Percentiles rank a stretch among this genome's conserved stretches.
Evolutionary conservation across 2,888 invertebrate species (phyloP).

Genomic region (Tillus elongatus): DNA sequence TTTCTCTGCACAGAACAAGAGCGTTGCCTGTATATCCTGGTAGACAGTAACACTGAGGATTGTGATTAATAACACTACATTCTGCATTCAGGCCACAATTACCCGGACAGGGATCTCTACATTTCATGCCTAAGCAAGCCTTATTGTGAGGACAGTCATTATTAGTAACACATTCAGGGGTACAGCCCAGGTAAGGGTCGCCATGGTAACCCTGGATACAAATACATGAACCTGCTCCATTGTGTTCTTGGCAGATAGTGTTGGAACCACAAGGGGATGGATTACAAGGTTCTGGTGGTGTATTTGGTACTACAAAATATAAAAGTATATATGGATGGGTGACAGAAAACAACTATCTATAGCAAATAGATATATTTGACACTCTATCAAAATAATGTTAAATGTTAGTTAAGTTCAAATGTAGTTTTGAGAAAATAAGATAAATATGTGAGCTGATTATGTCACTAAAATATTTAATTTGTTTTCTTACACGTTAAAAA

Average conservation of each 20-base stretch:
- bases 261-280: constrained; percentile 74
- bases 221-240: constrained; percentile 67
- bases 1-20: constrained; percentile 50
- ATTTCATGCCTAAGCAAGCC: constrained; percentile 71
- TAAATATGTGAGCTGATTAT: no score
- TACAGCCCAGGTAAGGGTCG: constrained; percentile 68
- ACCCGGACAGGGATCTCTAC: constrained; percentile 68
- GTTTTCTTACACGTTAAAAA: no score
- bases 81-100: constrained; percentile 70
- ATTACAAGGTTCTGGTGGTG: constrained; percentile 62
- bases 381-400: no score
- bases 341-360: no score
- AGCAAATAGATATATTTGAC: no score
- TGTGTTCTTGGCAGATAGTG: constrained; percentile 64
- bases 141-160: constrained; percentile 61
- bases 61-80: constrained; percentile 66
- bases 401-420: no score
- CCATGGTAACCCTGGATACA: constrained; percentile 67
- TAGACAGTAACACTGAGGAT: constrained; percentile 66
- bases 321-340: no score
- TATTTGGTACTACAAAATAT: constrained; percentile 43
- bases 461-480: no score
- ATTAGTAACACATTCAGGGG: constrained; percentile 74
- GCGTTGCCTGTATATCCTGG: constrained; percentile 65
- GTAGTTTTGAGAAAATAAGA: no score